Base-by-base conservation (phyloP, 2,888 invertebrate genomes). In the Eretmocerus hayati region DNA sequence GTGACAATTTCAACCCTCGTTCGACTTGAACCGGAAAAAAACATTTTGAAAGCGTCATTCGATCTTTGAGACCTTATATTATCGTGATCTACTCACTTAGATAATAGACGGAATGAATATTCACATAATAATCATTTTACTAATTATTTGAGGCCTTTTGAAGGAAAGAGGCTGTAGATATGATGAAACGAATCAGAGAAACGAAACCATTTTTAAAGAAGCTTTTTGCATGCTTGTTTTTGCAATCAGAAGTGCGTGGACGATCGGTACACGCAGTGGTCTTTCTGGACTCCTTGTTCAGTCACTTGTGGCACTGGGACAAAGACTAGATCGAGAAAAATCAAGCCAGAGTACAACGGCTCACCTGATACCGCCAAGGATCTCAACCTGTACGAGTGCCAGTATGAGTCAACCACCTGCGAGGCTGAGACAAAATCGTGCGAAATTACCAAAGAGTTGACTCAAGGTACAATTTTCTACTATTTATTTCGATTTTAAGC, bases 231-330 rank as follows among this genome's bases (percentile, higher is more conserved):
- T 18, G 19, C 16, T 9, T 23, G 8, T 4, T n/a, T n/a, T n/a
- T n/a, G n/a, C n/a, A n/a, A n/a, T n/a, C 48, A 74, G 73, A 66
- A 64, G 33, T 73, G 72, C 52, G 72, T 75, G 1, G 54, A 57
- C 35, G 78, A 80, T 42, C 72, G 71, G 15, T 76, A 77, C 48
- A 75, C 76, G 2, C 67, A 71, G 16, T 95, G 94, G 94, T 83
- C 88, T 52, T 84, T 85, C 58, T 94, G 93, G 93, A 87, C 89
- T 46, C 87, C 92, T 1, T 94, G 94, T 73, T 85, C 87, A 32
- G 87, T 87, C 0, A 82, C 87, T 9, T 95, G 94, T 67, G 94
- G 93, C 0, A 79, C 80, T 59, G 94, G 94, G 3, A 80, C 84
- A 3, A 75, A 77, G 44, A 67, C 81, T 48, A 80, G 90, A 49